Base-by-base conservation (phyloP, 1,140 invertebrate genomes). In the Scylla paramamosain region DNA sequence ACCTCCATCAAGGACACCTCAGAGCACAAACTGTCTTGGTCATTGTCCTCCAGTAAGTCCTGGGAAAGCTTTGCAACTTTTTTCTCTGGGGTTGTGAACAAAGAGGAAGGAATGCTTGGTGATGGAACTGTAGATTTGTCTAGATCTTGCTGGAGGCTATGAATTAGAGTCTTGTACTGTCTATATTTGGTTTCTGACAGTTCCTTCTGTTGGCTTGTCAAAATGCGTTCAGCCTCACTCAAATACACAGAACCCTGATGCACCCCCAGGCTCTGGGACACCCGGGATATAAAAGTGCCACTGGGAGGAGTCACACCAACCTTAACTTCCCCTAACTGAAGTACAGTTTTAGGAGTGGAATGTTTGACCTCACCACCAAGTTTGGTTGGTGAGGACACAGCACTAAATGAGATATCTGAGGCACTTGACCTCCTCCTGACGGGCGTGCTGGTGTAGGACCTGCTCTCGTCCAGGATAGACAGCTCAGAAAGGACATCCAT, bases 51-150 rank as follows among this genome's bases (percentile, higher is more conserved):
- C 48, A 46, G 28, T 29, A 20, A 46, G 67, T 52, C 39, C 29
- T 84, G 25, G 6, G n/a, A 46, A 52, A 12, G 39, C 25, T 28
- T 32, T 6, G 14, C 88, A 39, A 28, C 25, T 14, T 82, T 91
- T 20, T 45, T 89, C 59, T 94, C 93, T 32, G 93, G 93, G 52
- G 93, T 94, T 84, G 93, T 94, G 59, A 91, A 52, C 32, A 94
- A 84, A 16, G 93, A 94, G 52, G 93, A 94, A 29, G 88, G 93
- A 52, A 94, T 45, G 83, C 93, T 94, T 10, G 93, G 93, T 48
- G 93, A 94, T 46, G 48, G 28, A 94, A 48, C 93, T 67, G 83
- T 0, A 10, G 87, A 28, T 28, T 46, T 46, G 25, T 94, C 93
- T 84, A 94, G 16, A 46, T 94, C 93, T 91, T 83, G 88, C 45